A percentile compares a stretch with the other conserved stretches of the same genome.
Conservation (phyloP, 2,888 invertebrate species). For the Antheraea yamamai region DNA sequence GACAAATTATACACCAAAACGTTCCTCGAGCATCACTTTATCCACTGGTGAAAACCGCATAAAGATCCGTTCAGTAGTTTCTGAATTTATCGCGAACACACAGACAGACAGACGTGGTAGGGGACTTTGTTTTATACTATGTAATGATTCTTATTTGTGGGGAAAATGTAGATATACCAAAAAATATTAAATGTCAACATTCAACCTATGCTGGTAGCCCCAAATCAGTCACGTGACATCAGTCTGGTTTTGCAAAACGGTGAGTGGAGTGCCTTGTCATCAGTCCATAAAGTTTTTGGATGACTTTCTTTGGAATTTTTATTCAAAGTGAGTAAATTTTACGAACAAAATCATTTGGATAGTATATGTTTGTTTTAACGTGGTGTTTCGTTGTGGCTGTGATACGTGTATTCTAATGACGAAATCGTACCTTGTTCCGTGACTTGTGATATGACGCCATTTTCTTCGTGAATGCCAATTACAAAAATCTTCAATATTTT, state of each 20-base stretch:
- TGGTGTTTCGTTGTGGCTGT: constrained; percentile 62
- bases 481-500: constrained; percentile 74
- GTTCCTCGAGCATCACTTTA: too few relatives aligned
- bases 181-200: constrained; percentile 29
- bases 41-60: too few relatives aligned
- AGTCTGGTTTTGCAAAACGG: constrained; percentile 81
- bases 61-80: too few relatives aligned
- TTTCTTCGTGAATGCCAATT: constrained; percentile 83
- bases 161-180: background rate
- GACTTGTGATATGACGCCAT: constrained; percentile 83
- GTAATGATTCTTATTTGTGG: background rate
- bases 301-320: constrained; percentile 82
- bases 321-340: constrained; percentile 80
- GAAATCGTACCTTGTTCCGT: constrained; percentile 81
- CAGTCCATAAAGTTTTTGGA: constrained; percentile 80
- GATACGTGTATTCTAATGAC: constrained; percentile 68
- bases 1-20: too few relatives aligned
- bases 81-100: too few relatives aligned
- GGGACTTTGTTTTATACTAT: too few relatives aligned
- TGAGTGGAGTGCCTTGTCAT: constrained; percentile 83
- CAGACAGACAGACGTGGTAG: too few relatives aligned
- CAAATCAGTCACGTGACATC: constrained; percentile 54
- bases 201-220: constrained; percentile 41
- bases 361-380: constrained; percentile 57
- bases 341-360: constrained; percentile 54